Evolutionary conservation across 2,888 invertebrate genomes (phyloP), one percentile per base, ranked within the genome.

Genomic region (Fragum whitleyi): DNA sequence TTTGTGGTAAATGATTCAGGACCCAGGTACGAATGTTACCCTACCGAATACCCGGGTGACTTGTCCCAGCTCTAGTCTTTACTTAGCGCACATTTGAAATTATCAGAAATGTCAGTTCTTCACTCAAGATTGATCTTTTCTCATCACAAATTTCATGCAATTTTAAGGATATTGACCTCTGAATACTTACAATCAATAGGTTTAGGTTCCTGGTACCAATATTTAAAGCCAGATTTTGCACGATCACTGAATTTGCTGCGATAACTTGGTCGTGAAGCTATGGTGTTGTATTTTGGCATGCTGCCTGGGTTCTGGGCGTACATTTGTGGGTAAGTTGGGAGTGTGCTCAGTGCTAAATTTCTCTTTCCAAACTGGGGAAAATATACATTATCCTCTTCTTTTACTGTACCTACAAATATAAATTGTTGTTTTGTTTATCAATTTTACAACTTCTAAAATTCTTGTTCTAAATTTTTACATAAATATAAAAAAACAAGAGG

Each of bases 131-230:
- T n/a, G n/a, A 36, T 36, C 9, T 36, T 36, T 36, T 36, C 32
- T 36, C 32, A 36, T 6, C 32, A 36, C 32, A 36, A 36, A 9
- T 36, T 36, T n/a, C 47, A 47, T 47, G 47, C 47, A 47, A 47
- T 9, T 19, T 47, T 47, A 14, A 47, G 5, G 16, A 47, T 19
- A 16, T n/a, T 47, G 19, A 47, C 14, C 47, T 19, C n/a, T 23
- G 9, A 11, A 42, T 73, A 90, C 91, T 90, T 89, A 91, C 91
- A 89, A 71, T 90, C 89, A 67, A 91, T 89, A 0, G 90, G 90
- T 73, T 91, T 89, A 7, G 87, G 88, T 57, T 90, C 90, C 29
- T 88, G 81, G 59, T 89, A 88, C 91, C 91, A 91, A 75, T 90
- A 90, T 73, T 88, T 81, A 75, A 90, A 91, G 11, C 90, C 90